Conservation (phyloP, 2,797 vertebrate genomes). For the Sebastes dallii region DNA sequence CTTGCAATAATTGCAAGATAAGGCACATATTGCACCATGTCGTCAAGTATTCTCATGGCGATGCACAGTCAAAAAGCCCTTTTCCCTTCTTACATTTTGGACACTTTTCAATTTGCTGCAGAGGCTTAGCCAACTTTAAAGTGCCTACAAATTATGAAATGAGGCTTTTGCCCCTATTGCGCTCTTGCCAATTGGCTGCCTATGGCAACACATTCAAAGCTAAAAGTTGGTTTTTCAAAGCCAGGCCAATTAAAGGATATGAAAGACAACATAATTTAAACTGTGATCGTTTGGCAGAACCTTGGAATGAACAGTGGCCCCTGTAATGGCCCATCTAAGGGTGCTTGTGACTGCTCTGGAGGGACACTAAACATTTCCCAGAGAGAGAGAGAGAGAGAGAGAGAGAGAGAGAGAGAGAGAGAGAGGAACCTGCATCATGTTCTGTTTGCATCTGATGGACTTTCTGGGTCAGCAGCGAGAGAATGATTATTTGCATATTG, state of each 20-base stretch:
- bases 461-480: constrained; percentile 73
- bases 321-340: constrained; percentile 72
- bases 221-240: constrained; percentile 83
- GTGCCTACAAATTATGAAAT: constrained; percentile 85
- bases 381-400: constrained; percentile 20
- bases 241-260: constrained; percentile 84
- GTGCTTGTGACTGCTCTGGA: constrained; percentile 62
- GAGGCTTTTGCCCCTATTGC: constrained; percentile 82
- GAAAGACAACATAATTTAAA: constrained; percentile 82
- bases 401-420: constrained; percentile 3
- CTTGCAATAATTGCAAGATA: constrained; percentile 59
- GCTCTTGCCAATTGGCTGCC: constrained; percentile 82
- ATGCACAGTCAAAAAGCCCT: constrained; percentile 64
- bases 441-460: constrained; percentile 68
- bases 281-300: constrained; percentile 81
- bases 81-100: constrained; percentile 76
- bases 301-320: constrained; percentile 73
- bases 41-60: constrained; percentile 71
- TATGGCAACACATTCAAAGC: constrained; percentile 82
- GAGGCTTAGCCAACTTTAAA: constrained; percentile 84
- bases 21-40: constrained; percentile 53
- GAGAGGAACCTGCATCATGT: constrained; percentile 31
- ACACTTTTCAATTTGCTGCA: constrained; percentile 80
- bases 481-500: constrained; percentile 76
- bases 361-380: constrained; percentile 54